Evolutionary conservation across 2,797 vertebrate species (phyloP), one percentile per base, ranked within the genome.

Genomic region (Mionectes olivaceus): DNA sequence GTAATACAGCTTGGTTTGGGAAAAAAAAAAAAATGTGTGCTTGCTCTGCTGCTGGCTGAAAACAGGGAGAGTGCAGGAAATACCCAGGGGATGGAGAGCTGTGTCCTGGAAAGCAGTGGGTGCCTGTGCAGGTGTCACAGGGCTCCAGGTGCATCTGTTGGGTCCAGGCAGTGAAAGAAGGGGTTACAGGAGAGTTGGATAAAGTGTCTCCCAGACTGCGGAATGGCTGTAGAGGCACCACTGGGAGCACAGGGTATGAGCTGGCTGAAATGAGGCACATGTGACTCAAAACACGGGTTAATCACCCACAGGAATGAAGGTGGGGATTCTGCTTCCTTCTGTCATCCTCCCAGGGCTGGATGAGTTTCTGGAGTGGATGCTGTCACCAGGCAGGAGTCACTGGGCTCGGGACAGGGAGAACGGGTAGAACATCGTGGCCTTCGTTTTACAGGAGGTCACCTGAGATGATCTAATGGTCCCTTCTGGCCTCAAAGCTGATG

Each of bases 321-420:
- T 41, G 61, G 76, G 73, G 73, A 60, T 83, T 78, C 61, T 57
- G 6, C 37, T 95, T 63, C 64, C 57, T 61, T n/a, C 11, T 39
- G 60, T 65, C 22, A 3, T 61, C 37, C 70, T 82, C 46, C 67
- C 16, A 4, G 8, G 83, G 86, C 80, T 71, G 83, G 83, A 30
- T 59, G 75, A 69, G 79, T 44, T 69, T 30, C 78, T 87, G 94
- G 63, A 57, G 19, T 35, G 69, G 85, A 33, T 63, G 87, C 52
- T 91, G 86, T 85, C 92, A 68, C 83, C 93, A 70, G 79, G 79
- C 90, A 80, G 93, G 70, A 85, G 90, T 46, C 65, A 15, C 67
- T 73, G 82, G 43, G 82, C 83, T 75, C 50, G 19, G 71, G 70
- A 55, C 69, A 56, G 74, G 77, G 64, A 53, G 56, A 49, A 41